Evolutionary conservation across 2,113 vertebrate species (phyloP).

Genomic region (Lophius piscatorius): DNA sequence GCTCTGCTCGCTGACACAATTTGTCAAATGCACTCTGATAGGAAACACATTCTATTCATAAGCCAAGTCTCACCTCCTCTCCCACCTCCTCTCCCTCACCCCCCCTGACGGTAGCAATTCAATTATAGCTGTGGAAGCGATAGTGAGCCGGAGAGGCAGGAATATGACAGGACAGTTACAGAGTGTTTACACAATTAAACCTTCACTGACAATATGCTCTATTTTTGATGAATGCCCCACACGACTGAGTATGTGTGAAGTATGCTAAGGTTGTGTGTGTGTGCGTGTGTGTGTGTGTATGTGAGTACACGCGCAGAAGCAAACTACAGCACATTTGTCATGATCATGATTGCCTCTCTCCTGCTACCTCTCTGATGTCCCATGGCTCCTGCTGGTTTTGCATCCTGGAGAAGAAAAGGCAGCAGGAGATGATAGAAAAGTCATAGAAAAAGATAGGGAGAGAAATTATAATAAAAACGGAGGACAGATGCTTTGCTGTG

Average conservation of each 20-base stretch:
- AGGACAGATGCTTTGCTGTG: not conserved
- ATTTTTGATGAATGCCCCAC: slow-evolving; percentile 88
- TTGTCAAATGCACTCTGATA: slow-evolving; percentile 95
- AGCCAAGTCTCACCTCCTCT: slow-evolving; percentile 82
- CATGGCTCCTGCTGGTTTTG: slow-evolving; percentile 17
- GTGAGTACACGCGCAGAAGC: not conserved
- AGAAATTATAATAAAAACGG: too few species aligned
- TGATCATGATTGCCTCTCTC: slow-evolving; percentile 38
- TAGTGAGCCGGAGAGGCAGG: slow-evolving; percentile 92
- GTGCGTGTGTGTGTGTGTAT: slow-evolving; percentile 7
- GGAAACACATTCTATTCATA: slow-evolving; percentile 97
- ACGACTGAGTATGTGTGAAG: slow-evolving; percentile 82
- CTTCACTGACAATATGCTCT: slow-evolving; percentile 94
- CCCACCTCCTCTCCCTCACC: slow-evolving; percentile 23
- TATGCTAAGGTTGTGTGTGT: slow-evolving; percentile 9
- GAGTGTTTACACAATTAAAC: slow-evolving; percentile 99
- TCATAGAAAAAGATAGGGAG: not conserved
- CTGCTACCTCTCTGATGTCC: slow-evolving; percentile 23
- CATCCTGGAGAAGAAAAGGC: slow-evolving; percentile 29
- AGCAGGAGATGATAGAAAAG: not conserved
- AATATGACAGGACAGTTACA: slow-evolving; percentile 99
- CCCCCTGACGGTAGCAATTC: slow-evolving; percentile 89
- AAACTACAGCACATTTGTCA: slow-evolving; percentile 33
- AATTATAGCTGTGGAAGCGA: slow-evolving; percentile 93
- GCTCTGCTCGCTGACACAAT: slow-evolving; percentile 90